Percentiles rank a stretch among this genome's conserved stretches.
phyloP scores from a whole-genome alignment of 2,797 vertebrate species.

The Otolemur crassicaudatus region DNA sequence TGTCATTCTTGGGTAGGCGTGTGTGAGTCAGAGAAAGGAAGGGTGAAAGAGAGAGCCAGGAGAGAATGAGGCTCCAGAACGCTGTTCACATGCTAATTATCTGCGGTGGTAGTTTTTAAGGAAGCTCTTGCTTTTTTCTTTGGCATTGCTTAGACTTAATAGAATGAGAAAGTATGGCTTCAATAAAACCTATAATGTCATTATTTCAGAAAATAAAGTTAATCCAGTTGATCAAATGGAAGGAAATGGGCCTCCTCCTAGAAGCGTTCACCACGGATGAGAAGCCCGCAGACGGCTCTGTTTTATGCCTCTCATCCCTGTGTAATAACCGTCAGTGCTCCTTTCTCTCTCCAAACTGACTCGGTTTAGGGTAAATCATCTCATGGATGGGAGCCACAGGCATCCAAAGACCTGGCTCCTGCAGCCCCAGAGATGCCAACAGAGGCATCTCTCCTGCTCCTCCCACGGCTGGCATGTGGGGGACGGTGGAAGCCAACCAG shows the following conservation, averaged over 20 bases:
- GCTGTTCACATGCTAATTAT: not conserved
- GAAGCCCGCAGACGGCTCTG: not conserved
- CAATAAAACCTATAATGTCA: not conserved
- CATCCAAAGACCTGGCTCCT: not conserved
- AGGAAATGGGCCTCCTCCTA: not conserved
- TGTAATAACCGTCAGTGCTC: rapidly evolving
- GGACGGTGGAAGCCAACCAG: not conserved
- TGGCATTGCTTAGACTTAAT: not conserved
- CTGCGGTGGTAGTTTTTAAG: not conserved
- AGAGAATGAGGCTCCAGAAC: not conserved
- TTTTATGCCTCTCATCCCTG: not conserved
- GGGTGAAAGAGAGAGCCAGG: not conserved
- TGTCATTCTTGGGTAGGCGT: not conserved
- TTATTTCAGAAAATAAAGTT: not conserved
- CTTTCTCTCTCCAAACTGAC: not conserved
- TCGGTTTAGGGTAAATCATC: rapidly evolving
- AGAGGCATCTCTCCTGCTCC: rapidly evolving
- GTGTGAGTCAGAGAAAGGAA: too few species aligned
- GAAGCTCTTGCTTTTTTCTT: not conserved
- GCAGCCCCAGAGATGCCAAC: not conserved
- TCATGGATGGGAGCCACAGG: not conserved
- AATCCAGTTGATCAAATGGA: not conserved
- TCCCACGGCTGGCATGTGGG: rapidly evolving
- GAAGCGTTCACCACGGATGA: rapidly evolving
- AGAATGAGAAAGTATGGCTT: not conserved